Conservation (phyloP, 64 coral and sea anemone species). For the Montipora cactus region DNA sequence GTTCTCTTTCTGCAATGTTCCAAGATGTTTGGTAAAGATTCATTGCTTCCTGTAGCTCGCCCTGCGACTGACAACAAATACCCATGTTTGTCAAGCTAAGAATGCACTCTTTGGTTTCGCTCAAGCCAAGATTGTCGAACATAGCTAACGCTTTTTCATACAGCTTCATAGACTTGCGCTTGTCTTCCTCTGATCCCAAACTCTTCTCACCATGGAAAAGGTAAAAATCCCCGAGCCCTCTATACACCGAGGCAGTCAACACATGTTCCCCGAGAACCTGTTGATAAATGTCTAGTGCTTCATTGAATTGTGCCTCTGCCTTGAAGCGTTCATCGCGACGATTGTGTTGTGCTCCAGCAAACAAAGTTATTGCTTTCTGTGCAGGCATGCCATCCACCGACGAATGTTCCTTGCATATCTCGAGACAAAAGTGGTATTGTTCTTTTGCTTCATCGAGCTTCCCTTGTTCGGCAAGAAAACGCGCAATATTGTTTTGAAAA, state of each 20-base stretch:
- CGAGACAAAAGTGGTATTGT: neutral
- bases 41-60: neutral
- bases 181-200: neutral
- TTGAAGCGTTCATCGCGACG: neutral
- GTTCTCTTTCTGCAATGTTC: slow-evolving; percentile 37
- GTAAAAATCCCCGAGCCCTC: slow-evolving; percentile 27
- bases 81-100: slow-evolving; percentile 12
- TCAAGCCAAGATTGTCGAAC: neutral
- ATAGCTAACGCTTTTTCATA: slow-evolving; percentile 40
- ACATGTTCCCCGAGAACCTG: slow-evolving; percentile 22
- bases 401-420: neutral
- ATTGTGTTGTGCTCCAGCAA: slow-evolving; percentile 2
- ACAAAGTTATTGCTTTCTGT: slow-evolving; percentile 30
- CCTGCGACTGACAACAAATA: neutral
- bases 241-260: neutral
- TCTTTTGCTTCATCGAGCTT: neutral
- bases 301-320: neutral
- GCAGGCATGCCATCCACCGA: neutral
- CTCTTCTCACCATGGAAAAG: slow-evolving; percentile 24
- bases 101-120: slow-evolving; percentile 24
- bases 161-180: neutral
- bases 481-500: slow-evolving; percentile 42
- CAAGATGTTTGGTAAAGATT: neutral
- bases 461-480: slow-evolving; percentile 8
- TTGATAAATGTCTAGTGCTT: slow-evolving; percentile 28